phyloP scores from a whole-genome alignment of 1,140 invertebrate species.

The Oedothorax gibbosus region DNA sequence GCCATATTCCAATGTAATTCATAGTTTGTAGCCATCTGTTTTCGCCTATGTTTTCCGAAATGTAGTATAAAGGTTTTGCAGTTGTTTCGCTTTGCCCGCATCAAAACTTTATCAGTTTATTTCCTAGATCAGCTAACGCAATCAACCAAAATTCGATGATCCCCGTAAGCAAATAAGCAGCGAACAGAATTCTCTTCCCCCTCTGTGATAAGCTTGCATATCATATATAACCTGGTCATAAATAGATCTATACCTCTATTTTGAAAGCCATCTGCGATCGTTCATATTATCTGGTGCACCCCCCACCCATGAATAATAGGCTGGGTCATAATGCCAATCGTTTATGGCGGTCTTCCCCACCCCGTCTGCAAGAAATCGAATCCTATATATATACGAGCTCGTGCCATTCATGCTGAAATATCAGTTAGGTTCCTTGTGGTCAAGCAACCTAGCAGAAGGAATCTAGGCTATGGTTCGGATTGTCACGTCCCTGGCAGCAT shows the following conservation, averaged over 20 bases:
- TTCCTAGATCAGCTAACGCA: too few relatives aligned
- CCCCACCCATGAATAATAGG: slow-evolving; percentile 57
- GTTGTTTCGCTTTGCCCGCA: too few relatives aligned
- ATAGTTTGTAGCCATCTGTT: too few relatives aligned
- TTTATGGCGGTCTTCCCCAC: slow-evolving; percentile 31
- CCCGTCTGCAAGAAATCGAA: slow-evolving; percentile 43
- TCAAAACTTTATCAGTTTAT: too few relatives aligned
- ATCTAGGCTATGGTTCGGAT: slow-evolving; percentile 7
- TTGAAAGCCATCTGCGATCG: slow-evolving; percentile 44
- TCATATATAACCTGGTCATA: too few relatives aligned
- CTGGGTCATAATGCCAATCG: slow-evolving; percentile 43
- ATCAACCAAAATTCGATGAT: too few relatives aligned
- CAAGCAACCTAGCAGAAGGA: slow-evolving; percentile 9
- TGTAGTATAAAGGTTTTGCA: too few relatives aligned
- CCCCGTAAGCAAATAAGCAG: too few relatives aligned
- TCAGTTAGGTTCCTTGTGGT: slow-evolving; percentile 42
- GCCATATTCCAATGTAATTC: too few relatives aligned
- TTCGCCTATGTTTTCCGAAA: too few relatives aligned
- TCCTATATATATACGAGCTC: not conserved
- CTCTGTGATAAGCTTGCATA: too few relatives aligned
- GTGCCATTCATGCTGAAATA: slow-evolving; percentile 3
- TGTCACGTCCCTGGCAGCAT: slow-evolving; percentile 9
- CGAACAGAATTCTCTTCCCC: too few relatives aligned
- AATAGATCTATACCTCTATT: not conserved
- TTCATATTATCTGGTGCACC: slow-evolving; percentile 47